Evolutionary conservation across 2,797 vertebrate species (phyloP), one percentile per base, ranked within the genome.

Genomic region (Coendou prehensilis): DNA sequence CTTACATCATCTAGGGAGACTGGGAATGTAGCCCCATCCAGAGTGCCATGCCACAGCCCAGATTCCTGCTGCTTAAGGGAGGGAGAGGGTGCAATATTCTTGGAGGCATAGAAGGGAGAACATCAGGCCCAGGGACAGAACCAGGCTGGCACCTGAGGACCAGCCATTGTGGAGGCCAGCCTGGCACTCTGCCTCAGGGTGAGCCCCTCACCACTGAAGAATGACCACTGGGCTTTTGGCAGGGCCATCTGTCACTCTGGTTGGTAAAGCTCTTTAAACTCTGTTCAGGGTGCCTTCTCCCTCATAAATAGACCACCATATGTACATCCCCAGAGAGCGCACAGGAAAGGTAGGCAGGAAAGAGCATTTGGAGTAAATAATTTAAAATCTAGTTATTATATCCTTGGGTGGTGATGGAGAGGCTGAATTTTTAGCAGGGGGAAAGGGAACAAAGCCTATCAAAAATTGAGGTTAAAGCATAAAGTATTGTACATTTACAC

Each of bases 321-420:
- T 79, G 94, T 56, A 54, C 52, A 9, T 61, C 57, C 92, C 78
- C n/a, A 0, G 89, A 89, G 97, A 97, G 54, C 14, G 6, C 92
- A 14, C 50, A 82, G 64, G 23, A 22, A 63, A 87, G 92, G 95
- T 69, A 78, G 85, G 81, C 87, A 41, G 96, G 47, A 91, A 87
- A 92, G 73, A 81, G 87, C 47, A 1, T 59, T n/a, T 67, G 26
- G 0, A 0, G 52, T 91, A 15, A 95, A 92, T 95, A 76, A 88
- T 89, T 94, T 71, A 23, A 85, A 78, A 0, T 33, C 87, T 17
- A 23, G 80, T 93, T 97, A 81, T 96, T 82, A 6, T 90, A 41
- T 50, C 56, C 79, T 81, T 0, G 85, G 87, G 93, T 91, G 75
- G 57, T 54, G 94, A 52, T 75, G 50, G 64, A 76, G 76, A 41